Conservation (phyloP, 2,113 vertebrate genomes). For the Oxyruncus cristatus region DNA sequence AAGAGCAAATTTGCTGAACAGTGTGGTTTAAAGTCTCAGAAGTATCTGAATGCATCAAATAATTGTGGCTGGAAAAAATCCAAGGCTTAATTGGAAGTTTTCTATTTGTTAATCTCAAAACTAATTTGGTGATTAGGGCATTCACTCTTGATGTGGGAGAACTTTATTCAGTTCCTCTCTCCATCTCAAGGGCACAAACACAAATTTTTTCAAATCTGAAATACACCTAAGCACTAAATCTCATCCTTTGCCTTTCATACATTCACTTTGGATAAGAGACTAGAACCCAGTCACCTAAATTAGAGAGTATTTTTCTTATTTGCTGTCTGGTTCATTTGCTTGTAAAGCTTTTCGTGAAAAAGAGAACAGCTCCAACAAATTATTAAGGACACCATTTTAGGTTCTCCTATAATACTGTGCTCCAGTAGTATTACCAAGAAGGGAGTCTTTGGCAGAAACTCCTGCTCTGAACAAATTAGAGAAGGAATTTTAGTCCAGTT, state of each 20-base stretch:
- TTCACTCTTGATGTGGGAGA: neutral
- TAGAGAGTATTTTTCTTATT: neutral
- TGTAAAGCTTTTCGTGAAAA: neutral
- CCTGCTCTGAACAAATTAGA: neutral
- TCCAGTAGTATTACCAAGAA: neutral
- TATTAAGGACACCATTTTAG: neutral
- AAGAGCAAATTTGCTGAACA: conserved; percentile 53
- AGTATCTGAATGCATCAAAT: conserved; percentile 49
- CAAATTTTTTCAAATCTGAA: neutral
- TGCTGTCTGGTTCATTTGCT: neutral
- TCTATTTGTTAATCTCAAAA: conserved; percentile 54
- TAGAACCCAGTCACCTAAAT: neutral
- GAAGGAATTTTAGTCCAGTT: neutral
- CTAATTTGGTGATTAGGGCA: conserved; percentile 43
- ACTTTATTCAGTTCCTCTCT: neutral
- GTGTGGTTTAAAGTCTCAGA: conserved; percentile 46
- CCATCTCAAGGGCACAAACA: neutral
- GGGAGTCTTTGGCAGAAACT: neutral
- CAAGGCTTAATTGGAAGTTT: conserved; percentile 54
- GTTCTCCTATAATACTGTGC: neutral
- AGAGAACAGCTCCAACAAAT: neutral
- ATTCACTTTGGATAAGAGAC: neutral
- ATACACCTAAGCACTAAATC: neutral
- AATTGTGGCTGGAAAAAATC: conserved; percentile 51
- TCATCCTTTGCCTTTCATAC: neutral